Evolutionary conservation across 2,888 invertebrate species (phyloP).

Genomic region (Drosophila peninsularis): DNA sequence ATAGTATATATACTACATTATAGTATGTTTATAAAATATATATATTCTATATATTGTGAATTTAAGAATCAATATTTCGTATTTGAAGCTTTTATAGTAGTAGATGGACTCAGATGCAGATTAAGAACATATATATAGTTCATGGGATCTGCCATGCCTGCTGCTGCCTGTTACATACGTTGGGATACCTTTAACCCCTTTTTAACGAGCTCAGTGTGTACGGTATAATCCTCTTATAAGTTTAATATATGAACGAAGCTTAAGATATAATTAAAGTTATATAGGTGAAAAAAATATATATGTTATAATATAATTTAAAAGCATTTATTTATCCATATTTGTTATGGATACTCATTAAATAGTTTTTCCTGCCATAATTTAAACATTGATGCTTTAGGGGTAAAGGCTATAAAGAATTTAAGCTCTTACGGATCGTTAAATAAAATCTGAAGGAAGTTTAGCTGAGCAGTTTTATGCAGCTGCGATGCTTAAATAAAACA

Average conservation of each 20-base stretch:
- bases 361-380: conserved; percentile 20
- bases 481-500: conserved; percentile 12
- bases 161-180: too few relatives aligned
- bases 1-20: too few relatives aligned
- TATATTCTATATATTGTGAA: too few relatives aligned
- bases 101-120: too few relatives aligned
- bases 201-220: not conserved
- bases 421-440: conserved; percentile 25
- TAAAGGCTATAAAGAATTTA: conserved; percentile 8
- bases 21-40: too few relatives aligned
- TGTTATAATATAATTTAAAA: not conserved
- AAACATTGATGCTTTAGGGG: conserved; percentile 5
- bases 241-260: not conserved
- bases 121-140: too few relatives aligned
- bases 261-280: not conserved
- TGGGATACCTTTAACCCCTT: not conserved
- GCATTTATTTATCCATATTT: not conserved
- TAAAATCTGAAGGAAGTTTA: conserved; percentile 45
- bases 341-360: not conserved
- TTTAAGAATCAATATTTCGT: too few relatives aligned
- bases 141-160: too few relatives aligned
- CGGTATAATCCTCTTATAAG: not conserved
- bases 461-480: conserved; percentile 45
- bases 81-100: too few relatives aligned
- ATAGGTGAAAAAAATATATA: not conserved